Evolutionary conservation across 1,140 invertebrate species (phyloP).

Genomic region (Popillia japonica): DNA sequence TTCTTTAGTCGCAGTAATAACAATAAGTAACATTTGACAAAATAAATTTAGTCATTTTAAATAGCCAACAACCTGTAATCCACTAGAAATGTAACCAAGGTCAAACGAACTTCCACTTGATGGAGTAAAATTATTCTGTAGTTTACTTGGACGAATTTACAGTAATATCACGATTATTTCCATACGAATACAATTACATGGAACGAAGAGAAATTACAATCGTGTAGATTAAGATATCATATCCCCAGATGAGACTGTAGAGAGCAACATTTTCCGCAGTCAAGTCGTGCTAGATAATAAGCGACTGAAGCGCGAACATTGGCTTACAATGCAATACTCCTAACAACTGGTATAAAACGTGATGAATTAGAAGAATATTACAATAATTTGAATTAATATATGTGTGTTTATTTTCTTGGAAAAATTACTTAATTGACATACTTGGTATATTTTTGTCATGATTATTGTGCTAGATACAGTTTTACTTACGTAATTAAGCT

Average conservation of each 20-base stretch:
- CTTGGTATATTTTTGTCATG: neutral
- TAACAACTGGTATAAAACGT: neutral
- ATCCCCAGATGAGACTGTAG: neutral
- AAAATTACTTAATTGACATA: neutral
- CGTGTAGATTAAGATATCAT: constrained; percentile 23
- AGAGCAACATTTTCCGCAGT: neutral
- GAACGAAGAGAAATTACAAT: neutral
- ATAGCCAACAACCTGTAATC: no score
- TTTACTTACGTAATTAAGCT: no score
- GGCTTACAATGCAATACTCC: neutral
- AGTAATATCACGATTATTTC: constrained; percentile 11
- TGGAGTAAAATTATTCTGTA: neutral
- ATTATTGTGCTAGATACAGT: no score
- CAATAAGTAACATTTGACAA: no score
- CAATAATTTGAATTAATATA: neutral
- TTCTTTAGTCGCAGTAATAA: no score
- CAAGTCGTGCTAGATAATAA: neutral
- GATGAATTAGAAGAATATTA: neutral
- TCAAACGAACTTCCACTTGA: neutral
- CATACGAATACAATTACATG: neutral
- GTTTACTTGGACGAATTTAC: neutral
- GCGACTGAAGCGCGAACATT: neutral
- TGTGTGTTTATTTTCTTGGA: neutral
- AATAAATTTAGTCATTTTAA: no score
- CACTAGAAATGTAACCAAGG: neutral